Conservation (phyloP, 2,113 vertebrate genomes). For the Pagrus major region DNA sequence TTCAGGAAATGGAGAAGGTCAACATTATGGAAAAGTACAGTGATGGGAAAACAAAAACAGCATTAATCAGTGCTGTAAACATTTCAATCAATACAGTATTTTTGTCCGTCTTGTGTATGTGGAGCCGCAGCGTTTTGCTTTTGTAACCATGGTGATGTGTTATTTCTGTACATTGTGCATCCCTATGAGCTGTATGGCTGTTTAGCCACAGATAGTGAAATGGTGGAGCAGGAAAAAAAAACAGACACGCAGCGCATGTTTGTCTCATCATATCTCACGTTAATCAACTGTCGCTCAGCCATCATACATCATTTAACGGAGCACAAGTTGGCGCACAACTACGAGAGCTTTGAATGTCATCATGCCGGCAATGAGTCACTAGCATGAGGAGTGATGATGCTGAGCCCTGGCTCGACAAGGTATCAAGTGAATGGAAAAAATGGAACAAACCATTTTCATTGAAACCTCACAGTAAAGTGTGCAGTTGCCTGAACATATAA, state of each 20-base stretch:
- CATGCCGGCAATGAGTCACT: constrained; percentile 78
- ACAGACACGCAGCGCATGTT: constrained; percentile 25
- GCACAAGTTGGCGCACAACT: constrained; percentile 67
- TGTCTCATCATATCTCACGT: constrained; percentile 31
- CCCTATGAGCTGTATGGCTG: constrained; percentile 41
- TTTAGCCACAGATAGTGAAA: constrained; percentile 44
- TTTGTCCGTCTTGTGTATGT: constrained; percentile 29
- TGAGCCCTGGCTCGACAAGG: constrained; percentile 56
- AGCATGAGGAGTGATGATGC: constrained; percentile 69
- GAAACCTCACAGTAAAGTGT: neutral
- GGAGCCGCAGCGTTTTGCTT: constrained; percentile 65
- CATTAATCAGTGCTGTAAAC: constrained; percentile 14
- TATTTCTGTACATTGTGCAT: constrained; percentile 75
- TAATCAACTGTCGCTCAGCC: constrained; percentile 38
- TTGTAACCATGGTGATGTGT: constrained; percentile 77
- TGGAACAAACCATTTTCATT: constrained; percentile 47
- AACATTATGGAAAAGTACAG: constrained; percentile 32
- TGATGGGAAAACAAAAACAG: constrained; percentile 50
- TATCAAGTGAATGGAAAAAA: constrained; percentile 53
- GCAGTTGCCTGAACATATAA: neutral
- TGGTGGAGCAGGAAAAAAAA: constrained; percentile 24
- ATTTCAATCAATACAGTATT: constrained; percentile 15
- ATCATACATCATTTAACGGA: constrained; percentile 56
- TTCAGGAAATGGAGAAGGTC: constrained; percentile 75
- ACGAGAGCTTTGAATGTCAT: constrained; percentile 73